Conservation (phyloP, 2,113 vertebrate genomes). For the Chamaetylas fuelleborni region DNA sequence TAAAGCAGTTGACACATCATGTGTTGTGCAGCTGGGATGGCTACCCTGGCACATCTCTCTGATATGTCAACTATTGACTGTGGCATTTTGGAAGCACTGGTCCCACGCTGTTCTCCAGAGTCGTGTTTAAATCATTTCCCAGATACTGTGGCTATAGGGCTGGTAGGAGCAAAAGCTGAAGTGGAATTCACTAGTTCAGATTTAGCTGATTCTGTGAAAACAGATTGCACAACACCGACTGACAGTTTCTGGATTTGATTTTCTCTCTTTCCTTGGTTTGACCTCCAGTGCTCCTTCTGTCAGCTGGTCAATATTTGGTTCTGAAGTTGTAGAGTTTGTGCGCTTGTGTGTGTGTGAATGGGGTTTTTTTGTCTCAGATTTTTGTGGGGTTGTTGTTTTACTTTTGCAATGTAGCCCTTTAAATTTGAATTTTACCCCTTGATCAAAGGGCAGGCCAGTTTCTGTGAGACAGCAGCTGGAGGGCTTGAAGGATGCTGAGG, state of each 20-base stretch:
- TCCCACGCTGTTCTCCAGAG: slow-evolving; percentile 38
- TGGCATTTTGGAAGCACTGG: slow-evolving; percentile 47
- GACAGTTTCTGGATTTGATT: slow-evolving; percentile 58
- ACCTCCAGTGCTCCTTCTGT: background rate
- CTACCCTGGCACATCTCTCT: slow-evolving; percentile 46
- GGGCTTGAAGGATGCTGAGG: background rate
- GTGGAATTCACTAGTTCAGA: slow-evolving; percentile 6
- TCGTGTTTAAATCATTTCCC: slow-evolving; percentile 28
- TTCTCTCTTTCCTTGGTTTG: slow-evolving; percentile 6
- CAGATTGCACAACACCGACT: background rate
- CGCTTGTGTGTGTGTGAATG: background rate
- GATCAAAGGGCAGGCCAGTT: background rate
- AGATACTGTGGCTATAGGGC: slow-evolving; percentile 1
- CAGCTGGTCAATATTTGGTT: background rate
- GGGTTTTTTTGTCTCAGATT: background rate
- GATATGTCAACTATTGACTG: slow-evolving; percentile 51
- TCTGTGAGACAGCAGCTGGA: background rate
- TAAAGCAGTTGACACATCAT: slow-evolving; percentile 66
- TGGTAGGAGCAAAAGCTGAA: background rate
- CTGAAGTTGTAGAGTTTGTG: background rate
- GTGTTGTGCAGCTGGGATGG: slow-evolving; percentile 61
- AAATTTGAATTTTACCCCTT: background rate
- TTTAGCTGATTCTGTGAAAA: background rate
- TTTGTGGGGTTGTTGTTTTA: background rate
- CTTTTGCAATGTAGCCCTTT: background rate